Evolutionary conservation across 2,888 invertebrate species (phyloP).

Genomic region (Ariolimax columbianus): DNA sequence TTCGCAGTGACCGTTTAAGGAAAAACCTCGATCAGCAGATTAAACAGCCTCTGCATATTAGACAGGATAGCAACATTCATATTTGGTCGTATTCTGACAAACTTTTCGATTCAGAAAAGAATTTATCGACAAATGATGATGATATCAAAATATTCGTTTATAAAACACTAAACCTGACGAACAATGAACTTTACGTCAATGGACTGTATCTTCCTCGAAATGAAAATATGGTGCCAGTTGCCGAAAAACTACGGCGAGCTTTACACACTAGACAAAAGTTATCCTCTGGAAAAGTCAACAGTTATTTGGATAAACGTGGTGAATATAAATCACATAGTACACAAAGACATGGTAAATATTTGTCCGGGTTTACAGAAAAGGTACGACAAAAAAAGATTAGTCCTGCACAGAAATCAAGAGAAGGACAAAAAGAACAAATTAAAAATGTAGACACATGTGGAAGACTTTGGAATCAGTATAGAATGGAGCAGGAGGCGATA

Average conservation of each 20-base stretch:
- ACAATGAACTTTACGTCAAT: conserved; percentile 22
- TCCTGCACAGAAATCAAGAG: neutral
- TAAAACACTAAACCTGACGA: conserved; percentile 23
- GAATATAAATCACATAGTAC: too few relatives aligned
- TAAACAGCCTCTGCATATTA: too few relatives aligned
- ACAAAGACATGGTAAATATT: neutral
- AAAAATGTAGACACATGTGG: neutral
- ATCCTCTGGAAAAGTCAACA: neutral
- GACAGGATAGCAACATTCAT: too few relatives aligned
- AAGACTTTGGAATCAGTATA: conserved; percentile 2
- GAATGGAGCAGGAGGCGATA: conserved; percentile 16
- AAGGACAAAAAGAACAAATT: too few relatives aligned
- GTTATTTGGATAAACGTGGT: neutral
- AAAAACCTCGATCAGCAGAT: too few relatives aligned
- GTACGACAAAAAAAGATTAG: neutral
- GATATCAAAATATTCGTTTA: neutral
- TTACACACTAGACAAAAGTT: neutral
- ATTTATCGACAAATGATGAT: too few relatives aligned
- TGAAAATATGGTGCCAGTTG: neutral
- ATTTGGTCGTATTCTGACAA: too few relatives aligned
- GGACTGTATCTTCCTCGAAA: conserved; percentile 18
- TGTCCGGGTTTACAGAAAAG: neutral
- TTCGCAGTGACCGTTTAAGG: too few relatives aligned
- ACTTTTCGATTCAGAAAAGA: too few relatives aligned
- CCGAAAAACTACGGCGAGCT: conserved; percentile 7